Evolutionary conservation across 2,888 invertebrate species (phyloP).

Genomic region (Phanerotoma sp.): DNA sequence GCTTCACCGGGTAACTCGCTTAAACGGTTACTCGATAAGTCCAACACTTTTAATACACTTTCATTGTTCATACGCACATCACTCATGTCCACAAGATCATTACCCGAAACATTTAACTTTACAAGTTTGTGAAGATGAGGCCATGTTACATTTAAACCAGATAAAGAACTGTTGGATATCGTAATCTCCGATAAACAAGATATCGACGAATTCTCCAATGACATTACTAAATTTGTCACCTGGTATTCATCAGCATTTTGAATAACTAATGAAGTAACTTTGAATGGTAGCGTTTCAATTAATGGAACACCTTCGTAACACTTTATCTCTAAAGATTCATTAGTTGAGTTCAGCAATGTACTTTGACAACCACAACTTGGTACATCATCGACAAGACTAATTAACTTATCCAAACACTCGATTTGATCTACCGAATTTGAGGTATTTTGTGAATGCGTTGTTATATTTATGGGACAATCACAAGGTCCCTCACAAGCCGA

Average conservation of each 20-base stretch:
- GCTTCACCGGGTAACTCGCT: constrained; percentile 59
- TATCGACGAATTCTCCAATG: constrained; percentile 31
- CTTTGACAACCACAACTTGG: constrained; percentile 18
- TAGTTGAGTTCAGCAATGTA: constrained; percentile 12
- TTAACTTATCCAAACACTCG: constrained; percentile 22
- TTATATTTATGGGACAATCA: constrained; percentile 38
- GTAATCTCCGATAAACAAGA: constrained; percentile 23
- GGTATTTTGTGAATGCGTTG: constrained; percentile 7
- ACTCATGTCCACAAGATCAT: constrained; percentile 39
- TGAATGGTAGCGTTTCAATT: constrained; percentile 24
- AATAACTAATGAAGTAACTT: constrained; percentile 36
- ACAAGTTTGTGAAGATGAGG: constrained; percentile 34
- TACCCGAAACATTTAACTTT: constrained; percentile 46
- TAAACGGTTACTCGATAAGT: constrained; percentile 65
- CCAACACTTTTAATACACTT: constrained; percentile 59
- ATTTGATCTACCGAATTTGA: constrained; percentile 2
- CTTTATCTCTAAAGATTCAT: constrained; percentile 31
- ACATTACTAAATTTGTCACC: constrained; percentile 33
- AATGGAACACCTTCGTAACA: constrained; percentile 30
- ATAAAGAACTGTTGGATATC: constrained; percentile 45
- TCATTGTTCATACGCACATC: constrained; percentile 29
- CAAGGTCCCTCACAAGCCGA: constrained; percentile 50
- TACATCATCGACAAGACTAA: constrained; percentile 2
- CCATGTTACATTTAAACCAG: constrained; percentile 43
- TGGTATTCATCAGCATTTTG: constrained; percentile 34